These are phyloP conservation scores for Eurypyga helias DNA, from an alignment of 2,113 vertebrate genomes.

Conservation along the genomic window DNA sequence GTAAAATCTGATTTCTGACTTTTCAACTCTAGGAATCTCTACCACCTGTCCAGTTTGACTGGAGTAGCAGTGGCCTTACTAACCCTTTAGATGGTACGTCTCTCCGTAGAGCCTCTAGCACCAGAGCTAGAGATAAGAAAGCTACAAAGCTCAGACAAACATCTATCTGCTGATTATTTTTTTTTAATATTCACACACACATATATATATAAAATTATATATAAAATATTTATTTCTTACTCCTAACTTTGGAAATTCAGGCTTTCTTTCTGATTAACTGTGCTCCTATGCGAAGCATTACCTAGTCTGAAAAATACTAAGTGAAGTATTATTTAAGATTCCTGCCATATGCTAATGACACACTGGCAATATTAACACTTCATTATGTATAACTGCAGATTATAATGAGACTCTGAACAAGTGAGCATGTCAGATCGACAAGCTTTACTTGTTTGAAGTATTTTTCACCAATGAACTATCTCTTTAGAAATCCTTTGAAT, in stretches of 20 bases:
- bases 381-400: not conserved
- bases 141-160: conserved; percentile 84
- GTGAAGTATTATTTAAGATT: conserved; percentile 62
- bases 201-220: conserved; percentile 36
- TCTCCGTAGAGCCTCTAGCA: conserved; percentile 90
- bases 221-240: conserved; percentile 72
- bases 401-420: conserved; percentile 8
- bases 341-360: conserved; percentile 35
- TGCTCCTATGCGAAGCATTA: conserved; percentile 55
- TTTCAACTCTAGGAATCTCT: conserved; percentile 87
- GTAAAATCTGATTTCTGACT: conserved; percentile 81
- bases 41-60: conserved; percentile 90
- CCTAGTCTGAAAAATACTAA: conserved; percentile 35
- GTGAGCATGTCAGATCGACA: conserved; percentile 38
- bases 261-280: conserved; percentile 82
- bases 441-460: conserved; percentile 36
- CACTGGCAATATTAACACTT: conserved; percentile 28
- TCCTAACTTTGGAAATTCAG: conserved; percentile 84
- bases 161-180: conserved; percentile 84
- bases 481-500: conserved; percentile 61
- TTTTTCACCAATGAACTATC: conserved; percentile 42
- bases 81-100: conserved; percentile 96
- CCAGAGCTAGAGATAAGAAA: conserved; percentile 91
- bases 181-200: conserved; percentile 8
- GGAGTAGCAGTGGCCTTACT: conserved; percentile 98